phyloP scores from a whole-genome alignment of 2,888 invertebrate species.

The Sminthurinus aureus region DNA sequence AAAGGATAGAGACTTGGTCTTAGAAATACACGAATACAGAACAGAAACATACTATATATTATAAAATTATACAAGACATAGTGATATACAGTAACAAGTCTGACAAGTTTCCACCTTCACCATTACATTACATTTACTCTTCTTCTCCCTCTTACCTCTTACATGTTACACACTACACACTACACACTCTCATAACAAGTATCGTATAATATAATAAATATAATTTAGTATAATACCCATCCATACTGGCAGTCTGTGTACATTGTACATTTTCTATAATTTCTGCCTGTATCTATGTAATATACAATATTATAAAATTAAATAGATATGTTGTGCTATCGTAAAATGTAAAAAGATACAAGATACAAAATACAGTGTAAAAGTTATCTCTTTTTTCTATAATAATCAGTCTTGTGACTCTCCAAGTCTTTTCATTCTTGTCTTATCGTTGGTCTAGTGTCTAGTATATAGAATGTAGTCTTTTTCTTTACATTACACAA shows the following conservation, averaged over 20 bases:
- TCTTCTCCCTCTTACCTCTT: background rate
- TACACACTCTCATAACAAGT: no score
- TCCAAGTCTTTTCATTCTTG: slow-evolving; percentile 35
- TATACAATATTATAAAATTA: background rate
- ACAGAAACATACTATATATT: background rate
- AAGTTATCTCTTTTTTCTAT: background rate
- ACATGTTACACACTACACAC: no score
- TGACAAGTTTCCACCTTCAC: slow-evolving; percentile 40
- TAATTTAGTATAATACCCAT: background rate
- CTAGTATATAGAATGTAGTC: no score
- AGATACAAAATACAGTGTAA: no score
- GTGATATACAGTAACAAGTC: slow-evolving; percentile 33
- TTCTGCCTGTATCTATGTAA: background rate
- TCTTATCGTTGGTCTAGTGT: no score
- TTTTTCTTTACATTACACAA: no score
- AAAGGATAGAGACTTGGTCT: background rate
- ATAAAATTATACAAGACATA: background rate
- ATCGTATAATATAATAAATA: background rate
- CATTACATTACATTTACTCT: background rate
- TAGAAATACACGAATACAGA: no score
- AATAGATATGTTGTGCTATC: background rate
- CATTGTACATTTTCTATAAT: no score
- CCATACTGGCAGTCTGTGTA: no score
- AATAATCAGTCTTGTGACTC: slow-evolving; percentile 44
- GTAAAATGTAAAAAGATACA: slow-evolving; percentile 2